These are phyloP conservation scores for Shargacucullia verbasci DNA, from an alignment of 2,888 invertebrate genomes.

Conservation along the genomic window DNA sequence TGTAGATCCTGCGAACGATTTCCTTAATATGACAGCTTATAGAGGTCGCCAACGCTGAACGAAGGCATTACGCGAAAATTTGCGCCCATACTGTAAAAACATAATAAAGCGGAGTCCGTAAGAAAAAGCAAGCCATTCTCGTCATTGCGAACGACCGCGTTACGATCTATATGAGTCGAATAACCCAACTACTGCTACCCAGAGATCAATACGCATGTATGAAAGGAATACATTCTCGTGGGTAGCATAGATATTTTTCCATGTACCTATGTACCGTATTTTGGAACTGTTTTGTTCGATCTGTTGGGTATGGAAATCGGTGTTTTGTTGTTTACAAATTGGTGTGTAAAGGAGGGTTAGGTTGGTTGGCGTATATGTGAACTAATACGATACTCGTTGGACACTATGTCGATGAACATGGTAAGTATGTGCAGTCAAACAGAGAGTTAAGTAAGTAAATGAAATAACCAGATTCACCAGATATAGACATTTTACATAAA, in stretches of 20 bases:
- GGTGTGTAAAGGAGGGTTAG: neutral
- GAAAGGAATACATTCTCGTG: constrained; percentile 47
- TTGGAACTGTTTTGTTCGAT: constrained; percentile 7
- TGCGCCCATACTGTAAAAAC: constrained; percentile 62
- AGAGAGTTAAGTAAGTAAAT: too few species aligned
- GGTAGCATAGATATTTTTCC: constrained; percentile 22
- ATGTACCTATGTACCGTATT: neutral
- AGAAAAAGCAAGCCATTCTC: constrained; percentile 60
- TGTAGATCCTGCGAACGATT: constrained; percentile 55
- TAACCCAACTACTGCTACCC: constrained; percentile 51
- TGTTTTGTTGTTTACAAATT: constrained; percentile 15
- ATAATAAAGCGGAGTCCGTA: constrained; percentile 59
- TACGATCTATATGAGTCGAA: constrained; percentile 56
- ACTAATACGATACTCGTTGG: too few species aligned
- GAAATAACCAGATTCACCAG: too few species aligned
- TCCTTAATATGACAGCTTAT: constrained; percentile 65
- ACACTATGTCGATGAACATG: too few species aligned
- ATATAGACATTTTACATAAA: too few species aligned
- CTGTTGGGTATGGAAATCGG: constrained; percentile 18
- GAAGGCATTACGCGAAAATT: constrained; percentile 59
- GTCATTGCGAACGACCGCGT: constrained; percentile 63
- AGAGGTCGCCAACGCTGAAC: constrained; percentile 57
- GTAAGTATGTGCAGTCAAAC: too few species aligned
- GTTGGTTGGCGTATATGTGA: too few species aligned
- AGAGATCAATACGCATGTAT: constrained; percentile 60